Evolutionary conservation across 2,797 vertebrate species (phyloP).

Genomic region (Gallinago solitaria): DNA sequence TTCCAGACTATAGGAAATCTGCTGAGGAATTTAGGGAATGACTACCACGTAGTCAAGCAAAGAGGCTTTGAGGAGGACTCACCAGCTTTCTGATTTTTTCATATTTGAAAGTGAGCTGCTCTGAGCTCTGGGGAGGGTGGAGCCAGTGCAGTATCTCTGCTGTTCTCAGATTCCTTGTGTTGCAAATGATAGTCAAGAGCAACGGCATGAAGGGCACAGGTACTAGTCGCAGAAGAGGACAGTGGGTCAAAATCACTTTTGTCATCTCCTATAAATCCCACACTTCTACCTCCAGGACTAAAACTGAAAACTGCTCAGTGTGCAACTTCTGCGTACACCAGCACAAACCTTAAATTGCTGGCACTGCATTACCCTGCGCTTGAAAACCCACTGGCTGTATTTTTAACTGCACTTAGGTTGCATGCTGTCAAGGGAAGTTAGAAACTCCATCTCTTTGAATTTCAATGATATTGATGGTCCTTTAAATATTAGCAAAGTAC

Average conservation of each 20-base stretch:
- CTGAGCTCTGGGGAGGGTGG: neutral
- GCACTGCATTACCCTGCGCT: slow-evolving; percentile 16
- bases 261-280: slow-evolving; percentile 43
- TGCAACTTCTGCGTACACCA: neutral
- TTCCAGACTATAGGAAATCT: neutral
- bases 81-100: neutral
- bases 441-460: slow-evolving; percentile 27
- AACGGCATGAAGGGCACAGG: slow-evolving; percentile 21
- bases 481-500: neutral
- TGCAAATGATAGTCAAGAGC: neutral
- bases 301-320: slow-evolving; percentile 20
- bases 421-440: slow-evolving; percentile 34
- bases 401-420: slow-evolving; percentile 61
- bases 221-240: neutral
- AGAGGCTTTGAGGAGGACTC: neutral
- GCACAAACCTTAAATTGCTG: slow-evolving; percentile 17
- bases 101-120: fast-evolving
- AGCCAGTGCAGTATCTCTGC: neutral
- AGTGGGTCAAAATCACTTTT: slow-evolving; percentile 27
- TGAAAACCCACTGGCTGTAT: slow-evolving; percentile 42
- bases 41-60: neutral
- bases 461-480: neutral
- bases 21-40: neutral
- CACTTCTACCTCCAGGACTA: neutral
- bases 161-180: neutral